A percentile compares a stretch with the other conserved stretches of the same genome.
Evolutionary conservation across 2,113 vertebrate genomes (phyloP).

Genomic region (Trichechus manatus): DNA sequence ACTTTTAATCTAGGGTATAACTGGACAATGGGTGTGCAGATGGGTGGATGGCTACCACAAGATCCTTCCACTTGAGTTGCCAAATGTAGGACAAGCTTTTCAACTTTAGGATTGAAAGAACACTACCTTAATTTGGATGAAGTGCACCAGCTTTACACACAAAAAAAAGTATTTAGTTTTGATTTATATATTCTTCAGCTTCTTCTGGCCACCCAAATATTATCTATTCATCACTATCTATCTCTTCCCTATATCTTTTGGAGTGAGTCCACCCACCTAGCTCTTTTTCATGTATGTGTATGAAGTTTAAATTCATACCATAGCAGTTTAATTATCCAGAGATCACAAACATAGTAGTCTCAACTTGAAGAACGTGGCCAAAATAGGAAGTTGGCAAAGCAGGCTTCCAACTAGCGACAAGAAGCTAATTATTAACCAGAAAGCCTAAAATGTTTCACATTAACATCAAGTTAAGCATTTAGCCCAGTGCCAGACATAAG

Average conservation of each 20-base stretch:
- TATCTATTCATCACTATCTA: constrained; percentile 19
- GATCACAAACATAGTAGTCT: constrained; percentile 29
- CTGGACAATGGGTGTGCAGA: background rate
- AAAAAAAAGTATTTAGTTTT: constrained; percentile 14
- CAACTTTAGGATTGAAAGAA: constrained; percentile 1
- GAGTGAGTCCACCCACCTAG: background rate
- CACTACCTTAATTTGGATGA: constrained; percentile 2
- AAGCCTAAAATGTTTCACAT: background rate
- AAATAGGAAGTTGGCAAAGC: constrained; percentile 31
- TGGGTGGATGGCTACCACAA: background rate
- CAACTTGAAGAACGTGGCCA: background rate
- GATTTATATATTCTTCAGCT: background rate
- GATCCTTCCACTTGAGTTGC: constrained; percentile 24
- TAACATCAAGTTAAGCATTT: constrained; percentile 21
- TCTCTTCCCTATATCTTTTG: constrained; percentile 5
- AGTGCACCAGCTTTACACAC: background rate
- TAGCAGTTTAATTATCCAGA: background rate
- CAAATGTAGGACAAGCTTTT: constrained; percentile 33
- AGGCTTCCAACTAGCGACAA: background rate
- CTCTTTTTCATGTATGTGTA: background rate
- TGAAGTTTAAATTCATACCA: constrained; percentile 44
- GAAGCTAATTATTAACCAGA: constrained; percentile 33
- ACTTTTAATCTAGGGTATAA: constrained; percentile 20
- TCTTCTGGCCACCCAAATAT: background rate
- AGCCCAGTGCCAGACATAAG: background rate